Evolutionary conservation across 2,113 vertebrate genomes (phyloP).

Genomic region (Pogonocichla stellata): DNA sequence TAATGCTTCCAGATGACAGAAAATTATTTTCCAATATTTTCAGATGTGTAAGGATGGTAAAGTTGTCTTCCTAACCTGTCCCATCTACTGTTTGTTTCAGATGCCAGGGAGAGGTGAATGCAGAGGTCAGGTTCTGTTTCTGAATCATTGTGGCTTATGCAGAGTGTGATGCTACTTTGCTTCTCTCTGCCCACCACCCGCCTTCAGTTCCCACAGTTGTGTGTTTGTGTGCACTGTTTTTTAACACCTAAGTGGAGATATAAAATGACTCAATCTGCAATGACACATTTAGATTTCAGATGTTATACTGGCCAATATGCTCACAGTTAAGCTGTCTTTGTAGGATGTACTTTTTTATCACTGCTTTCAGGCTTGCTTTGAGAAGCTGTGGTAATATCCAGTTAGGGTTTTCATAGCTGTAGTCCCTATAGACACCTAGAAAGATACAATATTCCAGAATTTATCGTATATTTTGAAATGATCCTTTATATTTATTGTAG

Average conservation of each 20-base stretch:
- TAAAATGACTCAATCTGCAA: constrained; percentile 42
- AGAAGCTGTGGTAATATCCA: background rate
- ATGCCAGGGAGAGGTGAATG: background rate
- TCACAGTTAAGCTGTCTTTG: background rate
- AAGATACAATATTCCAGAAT: background rate
- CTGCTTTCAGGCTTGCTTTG: background rate
- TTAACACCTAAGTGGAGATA: constrained; percentile 4
- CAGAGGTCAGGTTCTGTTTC: background rate
- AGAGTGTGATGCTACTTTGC: background rate
- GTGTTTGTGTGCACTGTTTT: background rate
- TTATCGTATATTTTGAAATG: background rate
- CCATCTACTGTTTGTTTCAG: background rate
- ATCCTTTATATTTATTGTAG: background rate
- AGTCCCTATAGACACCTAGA: background rate
- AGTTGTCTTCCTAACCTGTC: background rate
- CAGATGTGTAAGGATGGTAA: background rate
- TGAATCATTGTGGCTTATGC: background rate
- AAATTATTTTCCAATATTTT: background rate
- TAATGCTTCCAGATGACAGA: background rate
- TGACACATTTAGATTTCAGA: constrained; percentile 28
- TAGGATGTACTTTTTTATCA: background rate
- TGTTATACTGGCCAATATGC: constrained; percentile 1
- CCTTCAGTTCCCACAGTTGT: background rate
- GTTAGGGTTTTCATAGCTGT: background rate
- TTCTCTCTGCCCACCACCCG: background rate